A percentile compares a stretch with the other conserved stretches of the same genome.
These are phyloP conservation scores for Ectropis grisescens DNA, from an alignment of 1,140 invertebrate genomes.

Conservation along the genomic window DNA sequence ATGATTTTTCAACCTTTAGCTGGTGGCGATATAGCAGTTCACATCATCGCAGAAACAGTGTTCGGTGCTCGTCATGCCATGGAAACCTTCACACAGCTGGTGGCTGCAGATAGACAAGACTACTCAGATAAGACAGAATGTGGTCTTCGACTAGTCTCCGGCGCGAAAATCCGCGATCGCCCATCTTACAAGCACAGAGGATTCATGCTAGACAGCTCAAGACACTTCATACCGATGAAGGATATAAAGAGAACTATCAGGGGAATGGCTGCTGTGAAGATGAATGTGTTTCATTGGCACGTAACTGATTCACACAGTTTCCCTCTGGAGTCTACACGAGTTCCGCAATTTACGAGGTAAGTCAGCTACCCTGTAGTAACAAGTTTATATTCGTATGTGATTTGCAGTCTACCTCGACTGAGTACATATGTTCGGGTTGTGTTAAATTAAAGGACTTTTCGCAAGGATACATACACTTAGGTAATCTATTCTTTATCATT, in stretches of 20 bases:
- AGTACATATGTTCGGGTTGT: too few relatives aligned
- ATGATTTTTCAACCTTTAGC: too few relatives aligned
- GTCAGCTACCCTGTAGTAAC: too few relatives aligned
- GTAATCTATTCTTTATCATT: too few relatives aligned
- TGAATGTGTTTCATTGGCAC: slow-evolving; percentile 92
- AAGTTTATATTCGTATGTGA: too few relatives aligned
- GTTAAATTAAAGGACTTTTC: too few relatives aligned
- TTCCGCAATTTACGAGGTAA: slow-evolving; percentile 81
- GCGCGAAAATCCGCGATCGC: slow-evolving; percentile 74
- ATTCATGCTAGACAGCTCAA: slow-evolving; percentile 80
- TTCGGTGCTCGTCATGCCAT: slow-evolving; percentile 83
- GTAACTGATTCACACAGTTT: slow-evolving; percentile 89
- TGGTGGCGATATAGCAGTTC: too few relatives aligned
- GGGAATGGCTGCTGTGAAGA: slow-evolving; percentile 85
- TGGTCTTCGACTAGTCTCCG: slow-evolving; percentile 36
- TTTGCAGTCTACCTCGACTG: too few relatives aligned
- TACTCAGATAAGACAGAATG: slow-evolving; percentile 22
- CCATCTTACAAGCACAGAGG: slow-evolving; percentile 81
- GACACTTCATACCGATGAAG: slow-evolving; percentile 80
- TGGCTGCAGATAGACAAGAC: slow-evolving; percentile 54
- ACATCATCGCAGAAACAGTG: slow-evolving; percentile 76
- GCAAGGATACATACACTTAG: too few relatives aligned
- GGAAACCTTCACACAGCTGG: slow-evolving; percentile 81
- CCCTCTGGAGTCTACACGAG: slow-evolving; percentile 79
- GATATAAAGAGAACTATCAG: slow-evolving; percentile 80